Evolutionary conservation across 2,888 invertebrate species (phyloP).

Genomic region (Metallyticus violacea): DNA sequence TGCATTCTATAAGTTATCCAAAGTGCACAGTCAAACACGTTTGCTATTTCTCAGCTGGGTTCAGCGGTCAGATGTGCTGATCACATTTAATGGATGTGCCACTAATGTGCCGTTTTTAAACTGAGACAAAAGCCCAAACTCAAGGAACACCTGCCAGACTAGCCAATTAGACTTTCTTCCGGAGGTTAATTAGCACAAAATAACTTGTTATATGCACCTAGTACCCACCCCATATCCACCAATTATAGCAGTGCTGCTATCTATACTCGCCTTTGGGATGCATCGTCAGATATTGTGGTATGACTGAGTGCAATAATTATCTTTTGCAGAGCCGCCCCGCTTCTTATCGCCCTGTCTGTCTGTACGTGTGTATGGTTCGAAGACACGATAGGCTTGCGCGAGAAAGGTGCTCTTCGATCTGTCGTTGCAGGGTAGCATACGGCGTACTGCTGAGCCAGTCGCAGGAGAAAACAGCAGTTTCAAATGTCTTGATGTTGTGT

Average conservation of each 20-base stretch:
- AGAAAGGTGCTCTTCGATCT: background rate
- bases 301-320: background rate
- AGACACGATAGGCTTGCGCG: background rate
- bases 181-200: slow-evolving; percentile 6
- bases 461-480: too few species aligned
- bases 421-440: too few species aligned
- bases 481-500: too few species aligned
- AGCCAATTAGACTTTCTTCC: slow-evolving; percentile 1
- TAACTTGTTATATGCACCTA: slow-evolving; percentile 1
- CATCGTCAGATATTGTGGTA: background rate
- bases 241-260: background rate
- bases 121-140: background rate
- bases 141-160: background rate
- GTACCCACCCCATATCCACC: too few species aligned
- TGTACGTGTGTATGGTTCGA: background rate
- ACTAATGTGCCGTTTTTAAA: background rate
- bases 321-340: background rate
- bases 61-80: too few species aligned
- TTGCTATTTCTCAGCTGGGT: too few species aligned
- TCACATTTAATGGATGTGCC: too few species aligned
- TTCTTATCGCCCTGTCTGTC: background rate
- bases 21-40: too few species aligned
- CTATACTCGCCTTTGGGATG: background rate
- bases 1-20: too few species aligned
- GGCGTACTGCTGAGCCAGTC: too few species aligned